Evolutionary conservation across 2,113 vertebrate species (phyloP), one percentile per base, ranked within the genome.

Genomic region (Peucedramus taeniatus): DNA sequence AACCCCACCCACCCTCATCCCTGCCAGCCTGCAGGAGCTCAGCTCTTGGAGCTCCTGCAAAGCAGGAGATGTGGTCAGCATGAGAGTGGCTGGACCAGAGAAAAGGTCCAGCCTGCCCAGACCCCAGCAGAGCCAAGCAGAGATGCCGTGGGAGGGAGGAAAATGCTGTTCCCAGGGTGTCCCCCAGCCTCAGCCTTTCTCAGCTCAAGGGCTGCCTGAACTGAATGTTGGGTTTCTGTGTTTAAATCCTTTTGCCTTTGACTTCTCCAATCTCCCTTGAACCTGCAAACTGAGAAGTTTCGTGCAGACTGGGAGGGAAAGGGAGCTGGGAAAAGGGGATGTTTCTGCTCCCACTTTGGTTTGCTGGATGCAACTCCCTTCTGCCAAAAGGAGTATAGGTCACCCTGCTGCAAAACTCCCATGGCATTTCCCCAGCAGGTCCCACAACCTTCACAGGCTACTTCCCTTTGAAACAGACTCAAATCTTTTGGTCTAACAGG

Each of bases 91-190:
- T 60, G 39, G 60, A 42, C 9, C 82, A 87, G 31, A 19, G 28
- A 5, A 31, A 80, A n/a, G 13, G 49, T 37, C 28, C 75, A 74
- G 37, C 35, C 24, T 10, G 7, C 42, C 63, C 9, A 15, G 45
- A 23, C 3, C 7, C 27, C 15, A 11, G 21, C 42, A 37, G 3
- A 65, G 37, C 22, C 63, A 19, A 39, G 31, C 2, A 3, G 26
- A 69, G 59, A 35, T 51, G 15, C 20, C 15, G 5, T 0, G 1
- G 44, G 39, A 50, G 8, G 28, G 30, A 22, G 26, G 5, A 2
- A 24, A 31, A 10, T 35, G 16, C 15, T 70, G 63, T n/a, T 60
- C 57, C 23, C 28, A 54, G 33, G 7, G 26, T 70, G 45, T 61
- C 7, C 44, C 22, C 10, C 50, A 80, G 37, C 18, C 18, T 69